Base-by-base conservation (phyloP, 1,140 invertebrate species). In the Drosophila ambigua region DNA sequence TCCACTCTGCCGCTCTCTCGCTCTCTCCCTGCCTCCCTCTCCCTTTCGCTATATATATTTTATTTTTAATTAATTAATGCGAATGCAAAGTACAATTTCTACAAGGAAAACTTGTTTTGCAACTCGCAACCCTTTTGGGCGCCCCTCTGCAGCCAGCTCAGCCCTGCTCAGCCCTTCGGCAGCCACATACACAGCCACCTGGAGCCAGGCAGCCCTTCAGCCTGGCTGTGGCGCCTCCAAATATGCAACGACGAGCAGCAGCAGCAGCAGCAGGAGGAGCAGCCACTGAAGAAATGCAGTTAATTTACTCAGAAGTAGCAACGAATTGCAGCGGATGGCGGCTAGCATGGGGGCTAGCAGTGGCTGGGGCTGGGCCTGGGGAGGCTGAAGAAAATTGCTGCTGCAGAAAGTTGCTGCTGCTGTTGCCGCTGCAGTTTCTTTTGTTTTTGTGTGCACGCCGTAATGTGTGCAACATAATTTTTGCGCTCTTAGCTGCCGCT, bases 1-100 rank as follows among this genome's bases (percentile, higher is more conserved):
- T 26, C 44, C 7, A 28, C 31, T 9, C 9, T 31, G 28, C 39
- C 28, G 5, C 44, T 16, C 24, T 5, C 24, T 24, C 41, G n/a
- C n/a, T n/a, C 26, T 16, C 20, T 23, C 43, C 26, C 44, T 39
- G 16, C n/a, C 35, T 24, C 23, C 2, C 23, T 24, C 50, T 24
- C 50, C 9, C 71, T 62, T 48, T 20, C 16, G 4, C 5, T 23
- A n/a, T 72, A 72, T 81, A 83, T 88, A 89, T 88, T 88, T 88
- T 88, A 88, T 90, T 90, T 90, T 90, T 90, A 90, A 90, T 90
- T 90, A 90, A 90, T 90, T 90, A 90, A 90, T 90, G 88, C 84
- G 87, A 90, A 88, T 84, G 87, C 81, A 90, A 90, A 90, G 87
- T 90, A 90, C 82, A 78, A 80, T 83, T 90, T 90, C 88, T 90